Base-by-base conservation (phyloP, 2,113 vertebrate genomes). In the Syngnathus floridae region DNA sequence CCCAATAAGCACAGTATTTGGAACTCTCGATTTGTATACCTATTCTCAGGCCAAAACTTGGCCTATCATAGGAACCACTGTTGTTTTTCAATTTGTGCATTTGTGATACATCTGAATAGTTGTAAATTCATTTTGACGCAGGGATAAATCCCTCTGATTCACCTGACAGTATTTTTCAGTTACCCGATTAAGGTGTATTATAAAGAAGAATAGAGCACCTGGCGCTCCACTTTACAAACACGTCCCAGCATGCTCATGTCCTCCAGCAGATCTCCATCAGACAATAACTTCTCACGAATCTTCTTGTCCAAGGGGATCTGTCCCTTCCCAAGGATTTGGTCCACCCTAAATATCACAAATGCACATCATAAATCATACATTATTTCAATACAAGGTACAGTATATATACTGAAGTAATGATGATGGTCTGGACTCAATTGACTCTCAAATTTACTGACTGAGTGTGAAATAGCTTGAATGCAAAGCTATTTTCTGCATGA, bases 291-390 rank as follows among this genome's bases (percentile, higher is more conserved):
- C 65, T 99, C 95, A 73, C 94, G 88, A 26, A 92, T 93, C 88
- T 93, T 95, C 90, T 96, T 99, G 81, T 99, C 96, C 75, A 95
- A 79, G 61, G 94, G 90, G 72, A 97, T 91, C 88, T 98, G 96
- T 38, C 96, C 96, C 84, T 94, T 96, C 62, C 96, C 96, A 45
- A 99, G 93, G 88, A 98, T 99, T 80, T 99, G 96, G 80, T 99
- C 96, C 80, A 99, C 96, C 0, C 96, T 99, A 84, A 21, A 60
- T 66, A n/a, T 52, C 40, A 71, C 59, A 57, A 52, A 65, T 46
- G 11, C 66, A 69, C 26, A 70, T 17, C 45, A 37, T 10, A n/a
- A 62, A 2, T 66, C 7, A 37, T 77, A 8, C 16, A 46, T 64
- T 11, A 66, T 3, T n/a, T 31, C 2, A 22, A 54, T 48, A 19